These are phyloP conservation scores for Chalcis sispes DNA, from an alignment of 2,888 invertebrate genomes.

Conservation along the genomic window DNA sequence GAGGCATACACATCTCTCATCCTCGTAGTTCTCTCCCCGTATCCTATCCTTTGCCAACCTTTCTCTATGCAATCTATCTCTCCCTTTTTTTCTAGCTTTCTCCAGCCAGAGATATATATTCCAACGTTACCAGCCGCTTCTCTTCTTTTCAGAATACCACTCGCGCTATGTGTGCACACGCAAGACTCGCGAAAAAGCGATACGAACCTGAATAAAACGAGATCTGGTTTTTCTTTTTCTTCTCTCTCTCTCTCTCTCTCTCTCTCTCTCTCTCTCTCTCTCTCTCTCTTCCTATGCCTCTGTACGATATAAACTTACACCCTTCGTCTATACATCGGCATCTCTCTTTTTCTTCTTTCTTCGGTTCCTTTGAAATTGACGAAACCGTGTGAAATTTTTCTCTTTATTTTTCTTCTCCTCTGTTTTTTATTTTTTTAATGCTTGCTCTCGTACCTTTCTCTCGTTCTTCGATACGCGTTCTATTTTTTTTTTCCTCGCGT, in stretches of 20 bases:
- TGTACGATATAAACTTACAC: background rate
- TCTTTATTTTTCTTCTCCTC: conserved; percentile 11
- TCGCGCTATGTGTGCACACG: background rate
- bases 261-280: conserved; percentile 7
- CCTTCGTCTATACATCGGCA: background rate
- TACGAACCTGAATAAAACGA: conserved; percentile 40
- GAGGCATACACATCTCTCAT: conserved; percentile 69
- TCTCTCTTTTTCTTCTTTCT: too few relatives aligned
- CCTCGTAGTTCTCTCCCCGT: conserved; percentile 31
- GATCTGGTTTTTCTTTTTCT: too few relatives aligned
- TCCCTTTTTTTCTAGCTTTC: conserved; percentile 4
- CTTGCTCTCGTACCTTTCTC: background rate
- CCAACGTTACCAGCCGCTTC: background rate
- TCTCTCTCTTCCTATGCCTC: conserved; percentile 2
- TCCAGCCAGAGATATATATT: conserved; percentile 19
- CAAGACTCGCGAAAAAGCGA: conserved; percentile 40
- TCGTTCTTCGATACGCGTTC: too few relatives aligned
- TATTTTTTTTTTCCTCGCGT: conserved; percentile 8
- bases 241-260: conserved; percentile 1
- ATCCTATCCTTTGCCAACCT: background rate
- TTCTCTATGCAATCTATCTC: conserved; percentile 2
- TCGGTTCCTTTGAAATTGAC: conserved; percentile 44
- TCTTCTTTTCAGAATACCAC: conserved; percentile 9
- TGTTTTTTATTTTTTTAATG: conserved; percentile 24
- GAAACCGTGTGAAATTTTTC: conserved; percentile 43